Percentiles rank a stretch among this genome's conserved stretches.
Evolutionary conservation across 1,140 invertebrate species (phyloP).

Genomic region (Heliconius hermathena): DNA sequence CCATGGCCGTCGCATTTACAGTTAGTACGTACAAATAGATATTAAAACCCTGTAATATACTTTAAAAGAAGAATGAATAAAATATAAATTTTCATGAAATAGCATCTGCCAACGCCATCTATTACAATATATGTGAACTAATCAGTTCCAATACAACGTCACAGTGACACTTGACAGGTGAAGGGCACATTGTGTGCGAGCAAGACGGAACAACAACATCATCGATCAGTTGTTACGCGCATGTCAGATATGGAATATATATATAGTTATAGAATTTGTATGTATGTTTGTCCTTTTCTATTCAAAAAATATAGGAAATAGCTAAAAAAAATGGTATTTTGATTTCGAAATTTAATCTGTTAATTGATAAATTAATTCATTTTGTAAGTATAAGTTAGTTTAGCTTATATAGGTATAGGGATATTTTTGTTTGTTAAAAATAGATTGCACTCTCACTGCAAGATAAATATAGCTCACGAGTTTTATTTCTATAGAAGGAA

Average conservation of each 20-base stretch:
- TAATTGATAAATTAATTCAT: too few species aligned
- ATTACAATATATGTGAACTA: constrained; percentile 49
- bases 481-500: constrained; percentile 19
- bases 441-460: constrained; percentile 37
- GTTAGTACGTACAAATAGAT: too few species aligned
- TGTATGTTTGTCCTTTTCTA: neutral
- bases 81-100: neutral
- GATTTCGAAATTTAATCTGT: too few species aligned
- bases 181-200: constrained; percentile 45
- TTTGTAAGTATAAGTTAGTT: too few species aligned
- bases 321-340: too few species aligned
- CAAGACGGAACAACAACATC: constrained; percentile 72
- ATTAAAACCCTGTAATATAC: too few species aligned
- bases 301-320: too few species aligned
- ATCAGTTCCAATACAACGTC: constrained; percentile 37
- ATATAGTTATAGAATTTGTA: too few species aligned
- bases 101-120: constrained; percentile 63
- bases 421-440: constrained; percentile 8
- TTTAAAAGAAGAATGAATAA: too few species aligned
- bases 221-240: constrained; percentile 72
- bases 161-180: constrained; percentile 54
- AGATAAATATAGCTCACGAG: constrained; percentile 8
- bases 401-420: neutral
- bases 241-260: constrained; percentile 56
- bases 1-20: too few species aligned